A percentile compares a stretch with the other conserved stretches of the same genome.
Evolutionary conservation across 2,888 invertebrate genomes (phyloP).

Genomic region (Tiliacea citrago): DNA sequence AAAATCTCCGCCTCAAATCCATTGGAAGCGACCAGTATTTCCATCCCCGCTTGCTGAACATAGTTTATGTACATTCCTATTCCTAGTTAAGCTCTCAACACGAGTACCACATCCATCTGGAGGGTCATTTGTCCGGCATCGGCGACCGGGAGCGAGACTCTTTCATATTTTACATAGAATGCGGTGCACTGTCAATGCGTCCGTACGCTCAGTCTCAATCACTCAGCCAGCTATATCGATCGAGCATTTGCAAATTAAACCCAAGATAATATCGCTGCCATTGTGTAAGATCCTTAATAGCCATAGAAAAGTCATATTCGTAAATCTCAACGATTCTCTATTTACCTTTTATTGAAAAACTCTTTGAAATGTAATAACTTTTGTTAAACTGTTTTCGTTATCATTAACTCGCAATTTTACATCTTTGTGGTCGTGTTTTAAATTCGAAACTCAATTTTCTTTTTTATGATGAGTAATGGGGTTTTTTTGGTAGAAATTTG

Average conservation of each 20-base stretch:
- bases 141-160: constrained; percentile 75
- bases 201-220: constrained; percentile 85
- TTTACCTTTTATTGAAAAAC: constrained; percentile 59
- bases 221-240: constrained; percentile 82
- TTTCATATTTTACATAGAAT: constrained; percentile 91
- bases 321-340: constrained; percentile 60
- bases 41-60: constrained; percentile 33
- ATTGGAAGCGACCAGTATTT: constrained; percentile 44
- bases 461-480: constrained; percentile 57
- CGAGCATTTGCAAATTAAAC: constrained; percentile 86
- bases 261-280: constrained; percentile 77
- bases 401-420: constrained; percentile 48
- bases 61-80: constrained; percentile 60
- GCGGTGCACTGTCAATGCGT: constrained; percentile 84
- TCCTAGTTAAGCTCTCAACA: constrained; percentile 63
- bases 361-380: constrained; percentile 47
- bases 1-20: constrained; percentile 40
- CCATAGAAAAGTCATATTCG: constrained; percentile 68
- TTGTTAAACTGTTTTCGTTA: constrained; percentile 46
- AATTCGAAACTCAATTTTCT: constrained; percentile 45
- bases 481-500: constrained; percentile 53
- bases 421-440: constrained; percentile 38
- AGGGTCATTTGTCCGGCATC: constrained; percentile 70
- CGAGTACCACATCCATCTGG: constrained; percentile 80
- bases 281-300: constrained; percentile 69